phyloP scores from a whole-genome alignment of 35 echinoderm and acorn worm genomes.

The Strongylocentrotus purpuratus region DNA sequence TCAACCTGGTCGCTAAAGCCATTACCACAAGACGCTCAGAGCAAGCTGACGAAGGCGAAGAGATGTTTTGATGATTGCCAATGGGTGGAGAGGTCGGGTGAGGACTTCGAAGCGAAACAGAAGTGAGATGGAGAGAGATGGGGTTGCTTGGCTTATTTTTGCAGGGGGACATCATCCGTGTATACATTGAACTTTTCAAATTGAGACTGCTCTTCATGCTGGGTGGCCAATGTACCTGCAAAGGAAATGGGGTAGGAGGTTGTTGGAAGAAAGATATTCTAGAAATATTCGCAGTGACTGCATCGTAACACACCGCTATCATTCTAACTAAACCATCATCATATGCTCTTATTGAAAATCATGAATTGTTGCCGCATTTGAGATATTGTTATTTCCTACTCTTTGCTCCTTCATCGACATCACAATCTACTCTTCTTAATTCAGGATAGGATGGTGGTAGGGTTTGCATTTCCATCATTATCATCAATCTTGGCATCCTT shows the following conservation, averaged over 20 bases:
- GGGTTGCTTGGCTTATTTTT: slow-evolving; percentile 26
- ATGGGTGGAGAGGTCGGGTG: background rate
- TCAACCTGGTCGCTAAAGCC: too few relatives aligned
- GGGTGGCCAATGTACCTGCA: slow-evolving; percentile 32
- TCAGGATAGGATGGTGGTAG: too few relatives aligned
- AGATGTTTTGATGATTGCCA: background rate
- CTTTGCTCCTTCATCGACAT: too few relatives aligned
- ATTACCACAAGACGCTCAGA: background rate
- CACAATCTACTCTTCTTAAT: too few relatives aligned
- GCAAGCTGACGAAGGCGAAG: background rate
- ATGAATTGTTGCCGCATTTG: too few relatives aligned
- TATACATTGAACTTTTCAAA: slow-evolving; percentile 47
- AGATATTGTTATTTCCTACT: too few relatives aligned
- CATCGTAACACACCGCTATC: too few relatives aligned
- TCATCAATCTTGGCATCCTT: too few relatives aligned
- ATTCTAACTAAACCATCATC: too few relatives aligned
- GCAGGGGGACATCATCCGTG: slow-evolving; percentile 24
- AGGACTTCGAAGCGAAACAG: background rate
- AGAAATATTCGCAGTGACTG: too few relatives aligned
- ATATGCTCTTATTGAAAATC: too few relatives aligned
- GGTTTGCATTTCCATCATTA: too few relatives aligned
- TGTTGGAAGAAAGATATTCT: background rate
- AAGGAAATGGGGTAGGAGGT: background rate
- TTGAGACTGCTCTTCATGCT: slow-evolving; percentile 33
- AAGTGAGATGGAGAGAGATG: background rate